phyloP scores from a whole-genome alignment of 2,113 vertebrate genomes.

The Aramus guarauna region DNA sequence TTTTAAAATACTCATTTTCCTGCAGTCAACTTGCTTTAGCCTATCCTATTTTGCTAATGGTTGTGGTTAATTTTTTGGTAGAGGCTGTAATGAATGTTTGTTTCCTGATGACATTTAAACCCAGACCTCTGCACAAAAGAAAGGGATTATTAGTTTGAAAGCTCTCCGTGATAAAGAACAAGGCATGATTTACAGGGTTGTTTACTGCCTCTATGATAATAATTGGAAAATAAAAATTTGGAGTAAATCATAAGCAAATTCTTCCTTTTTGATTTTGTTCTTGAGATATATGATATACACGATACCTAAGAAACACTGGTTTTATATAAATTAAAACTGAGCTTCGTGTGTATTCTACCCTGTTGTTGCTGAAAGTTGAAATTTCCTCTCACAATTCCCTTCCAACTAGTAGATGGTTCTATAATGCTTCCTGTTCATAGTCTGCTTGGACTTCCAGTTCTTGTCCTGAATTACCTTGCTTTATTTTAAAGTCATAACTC shows the following conservation, averaged over 20 bases:
- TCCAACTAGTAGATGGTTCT: background rate
- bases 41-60: background rate
- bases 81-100: background rate
- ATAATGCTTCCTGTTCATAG: background rate
- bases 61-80: conserved; percentile 21
- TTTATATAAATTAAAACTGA: background rate
- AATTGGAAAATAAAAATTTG: background rate
- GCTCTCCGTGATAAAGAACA: background rate
- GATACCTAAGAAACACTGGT: background rate
- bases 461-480: background rate
- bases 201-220: background rate
- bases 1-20: background rate
- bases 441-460: background rate
- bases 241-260: background rate
- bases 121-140: background rate
- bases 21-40: background rate
- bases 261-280: background rate
- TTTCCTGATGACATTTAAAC: conserved; percentile 6
- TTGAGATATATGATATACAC: background rate
- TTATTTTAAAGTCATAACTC: background rate
- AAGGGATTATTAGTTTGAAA: background rate
- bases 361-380: background rate
- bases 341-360: background rate
- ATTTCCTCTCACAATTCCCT: background rate
- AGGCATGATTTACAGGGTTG: background rate